Evolutionary conservation across 2,113 vertebrate genomes (phyloP).

Genomic region (Theristicus caerulescens): DNA sequence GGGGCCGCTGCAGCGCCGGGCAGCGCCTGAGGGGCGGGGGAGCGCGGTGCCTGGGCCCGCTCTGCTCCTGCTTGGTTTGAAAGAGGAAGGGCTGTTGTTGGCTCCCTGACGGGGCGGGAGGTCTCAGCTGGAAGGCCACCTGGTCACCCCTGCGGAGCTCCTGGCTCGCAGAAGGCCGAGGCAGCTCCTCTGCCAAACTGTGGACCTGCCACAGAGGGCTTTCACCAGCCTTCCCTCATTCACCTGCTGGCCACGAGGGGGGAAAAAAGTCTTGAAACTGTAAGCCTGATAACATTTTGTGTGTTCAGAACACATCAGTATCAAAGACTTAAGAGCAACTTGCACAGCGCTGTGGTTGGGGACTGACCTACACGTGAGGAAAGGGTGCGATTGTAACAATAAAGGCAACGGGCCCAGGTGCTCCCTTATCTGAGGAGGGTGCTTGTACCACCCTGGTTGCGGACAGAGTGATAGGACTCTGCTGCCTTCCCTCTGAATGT

Average conservation of each 20-base stretch:
- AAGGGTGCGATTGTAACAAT: not conserved
- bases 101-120: accelerated
- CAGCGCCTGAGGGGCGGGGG: no score
- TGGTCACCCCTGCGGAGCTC: not conserved
- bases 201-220: accelerated
- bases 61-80: no score
- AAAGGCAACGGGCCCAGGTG: not conserved
- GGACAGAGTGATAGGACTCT: not conserved
- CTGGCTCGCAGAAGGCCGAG: not conserved
- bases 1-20: not conserved
- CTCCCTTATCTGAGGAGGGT: not conserved
- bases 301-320: not conserved
- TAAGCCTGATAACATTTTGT: not conserved
- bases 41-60: accelerated
- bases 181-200: not conserved
- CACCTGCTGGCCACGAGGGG: accelerated
- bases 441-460: not conserved
- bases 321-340: not conserved
- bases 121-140: no score
- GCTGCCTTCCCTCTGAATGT: not conserved
- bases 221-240: not conserved
- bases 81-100: accelerated
- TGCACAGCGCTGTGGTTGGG: accelerated
- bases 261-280: not conserved
- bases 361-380: no score